Evolutionary conservation across 2,797 vertebrate species (phyloP).

Genomic region (Bryconaethiops microstoma): DNA sequence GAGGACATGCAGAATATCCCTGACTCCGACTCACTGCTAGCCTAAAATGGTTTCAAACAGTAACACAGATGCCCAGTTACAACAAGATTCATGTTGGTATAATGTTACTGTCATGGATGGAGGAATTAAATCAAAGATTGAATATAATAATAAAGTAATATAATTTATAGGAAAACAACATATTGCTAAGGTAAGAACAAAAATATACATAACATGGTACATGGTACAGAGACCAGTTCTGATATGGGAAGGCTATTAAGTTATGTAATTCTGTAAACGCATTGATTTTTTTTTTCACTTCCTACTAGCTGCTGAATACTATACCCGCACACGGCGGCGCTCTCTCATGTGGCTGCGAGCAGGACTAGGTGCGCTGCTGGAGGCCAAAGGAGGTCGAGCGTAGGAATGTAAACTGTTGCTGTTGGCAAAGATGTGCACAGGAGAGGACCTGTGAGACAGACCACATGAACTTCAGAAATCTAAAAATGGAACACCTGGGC

Average conservation of each 20-base stretch:
- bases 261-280: background rate
- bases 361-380: slow-evolving; percentile 83
- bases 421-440: slow-evolving; percentile 96
- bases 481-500: background rate
- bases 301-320: background rate
- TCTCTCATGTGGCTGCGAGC: slow-evolving; percentile 89
- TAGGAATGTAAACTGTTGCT: slow-evolving; percentile 99
- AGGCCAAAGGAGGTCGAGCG: slow-evolving; percentile 93
- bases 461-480: slow-evolving; percentile 48
- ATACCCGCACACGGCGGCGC: slow-evolving; percentile 83
- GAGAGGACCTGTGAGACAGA: slow-evolving; percentile 87
- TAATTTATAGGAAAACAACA: background rate
- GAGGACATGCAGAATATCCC: slow-evolving; percentile 96
- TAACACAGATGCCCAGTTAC: slow-evolving; percentile 15
- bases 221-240: background rate
- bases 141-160: background rate
- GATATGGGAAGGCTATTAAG: background rate
- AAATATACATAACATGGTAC: background rate
- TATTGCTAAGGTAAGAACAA: background rate
- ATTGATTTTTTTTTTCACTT: background rate
- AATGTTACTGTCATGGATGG: background rate
- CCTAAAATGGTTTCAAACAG: slow-evolving; percentile 72
- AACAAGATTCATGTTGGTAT: background rate
- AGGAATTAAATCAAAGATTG: background rate
- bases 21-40: slow-evolving; percentile 94